Base-by-base conservation (phyloP, 2,888 invertebrate genomes). In the Phyto melanocephala region DNA sequence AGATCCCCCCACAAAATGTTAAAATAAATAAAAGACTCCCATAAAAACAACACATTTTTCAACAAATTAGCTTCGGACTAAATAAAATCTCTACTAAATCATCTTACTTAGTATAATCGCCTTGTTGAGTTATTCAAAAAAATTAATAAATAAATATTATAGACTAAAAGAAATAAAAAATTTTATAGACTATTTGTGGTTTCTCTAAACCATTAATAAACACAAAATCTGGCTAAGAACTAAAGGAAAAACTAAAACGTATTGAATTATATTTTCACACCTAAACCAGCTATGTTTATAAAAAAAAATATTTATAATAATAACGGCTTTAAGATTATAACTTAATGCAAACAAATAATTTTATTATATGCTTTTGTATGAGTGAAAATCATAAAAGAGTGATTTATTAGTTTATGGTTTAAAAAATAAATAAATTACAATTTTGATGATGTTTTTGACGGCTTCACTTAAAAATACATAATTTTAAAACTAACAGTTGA, bases 111-210 rank as follows among this genome's bases (percentile, higher is more conserved):
- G 45, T 28, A 71, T 72, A 79, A 79, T 79, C 72, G 42, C 58
- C 58, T 72, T 65, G 65, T 47, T 24, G 72, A 72, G 65, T 72
- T 65, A 45, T 79, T 65, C 65, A 67, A 79, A n/a, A n/a, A n/a
- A 72, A 67, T 65, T 71, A 65, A n/a, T n/a, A n/a, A n/a, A 78
- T 71, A 58, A 65, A 78, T 56, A 47, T 62, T 63, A 28, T 13
- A 68, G n/a, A 60, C 56, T n/a, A 35, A 35, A n/a, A 7, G 4
- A 20, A 37, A 45, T 1, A 33, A n/a, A 68, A 33, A 79, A 79
- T 33, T 58, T 79, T 52, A 72, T 72, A 50, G 65, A 67, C 33
- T 50, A 52, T 79, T 72, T 58, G 79, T 79, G 79, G 79, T 72
- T 67, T 72, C 40, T 42, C 24, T n/a, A 58, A 72, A 67, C 42